A percentile compares a stretch with the other conserved stretches of the same genome.
Evolutionary conservation across 1,140 invertebrate species (phyloP).

Genomic region (Nylanderia fulva): DNA sequence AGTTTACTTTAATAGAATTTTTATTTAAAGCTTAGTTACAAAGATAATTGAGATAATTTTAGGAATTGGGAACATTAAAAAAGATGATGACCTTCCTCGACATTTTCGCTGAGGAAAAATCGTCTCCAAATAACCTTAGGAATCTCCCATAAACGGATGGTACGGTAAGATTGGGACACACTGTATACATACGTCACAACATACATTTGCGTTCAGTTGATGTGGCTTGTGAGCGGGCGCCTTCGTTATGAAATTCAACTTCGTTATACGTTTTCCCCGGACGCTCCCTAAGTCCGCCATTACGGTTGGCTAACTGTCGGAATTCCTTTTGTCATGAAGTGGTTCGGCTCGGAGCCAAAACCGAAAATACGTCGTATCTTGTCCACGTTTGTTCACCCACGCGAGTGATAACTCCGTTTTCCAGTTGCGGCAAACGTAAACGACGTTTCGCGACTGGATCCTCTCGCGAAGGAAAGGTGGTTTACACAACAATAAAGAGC

Average conservation of each 20-base stretch:
- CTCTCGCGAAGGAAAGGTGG: neutral
- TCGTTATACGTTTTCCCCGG: neutral
- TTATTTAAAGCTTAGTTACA: too few species aligned
- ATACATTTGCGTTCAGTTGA: neutral
- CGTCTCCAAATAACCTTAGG: too few species aligned
- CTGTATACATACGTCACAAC: neutral
- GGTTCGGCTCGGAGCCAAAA: neutral
- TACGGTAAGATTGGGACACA: too few species aligned
- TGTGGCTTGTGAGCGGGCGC: neutral
- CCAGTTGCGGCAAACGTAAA: neutral
- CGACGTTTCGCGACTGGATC: neutral
- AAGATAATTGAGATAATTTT: too few species aligned
- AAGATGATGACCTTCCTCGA: too few species aligned
- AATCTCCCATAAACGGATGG: too few species aligned
- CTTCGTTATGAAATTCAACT: conserved; percentile 13
- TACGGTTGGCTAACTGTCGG: neutral
- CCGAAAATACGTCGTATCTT: neutral
- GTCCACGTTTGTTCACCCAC: conserved; percentile 2
- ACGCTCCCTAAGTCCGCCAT: conserved; percentile 12
- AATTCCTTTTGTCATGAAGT: conserved; percentile 18
- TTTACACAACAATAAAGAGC: neutral
- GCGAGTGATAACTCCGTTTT: conserved; percentile 3
- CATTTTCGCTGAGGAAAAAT: too few species aligned
- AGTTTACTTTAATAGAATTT: too few species aligned
- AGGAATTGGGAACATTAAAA: too few species aligned